Evolutionary conservation across 1,140 invertebrate species (phyloP).

Genomic region (Druon quercuslanigerum): DNA sequence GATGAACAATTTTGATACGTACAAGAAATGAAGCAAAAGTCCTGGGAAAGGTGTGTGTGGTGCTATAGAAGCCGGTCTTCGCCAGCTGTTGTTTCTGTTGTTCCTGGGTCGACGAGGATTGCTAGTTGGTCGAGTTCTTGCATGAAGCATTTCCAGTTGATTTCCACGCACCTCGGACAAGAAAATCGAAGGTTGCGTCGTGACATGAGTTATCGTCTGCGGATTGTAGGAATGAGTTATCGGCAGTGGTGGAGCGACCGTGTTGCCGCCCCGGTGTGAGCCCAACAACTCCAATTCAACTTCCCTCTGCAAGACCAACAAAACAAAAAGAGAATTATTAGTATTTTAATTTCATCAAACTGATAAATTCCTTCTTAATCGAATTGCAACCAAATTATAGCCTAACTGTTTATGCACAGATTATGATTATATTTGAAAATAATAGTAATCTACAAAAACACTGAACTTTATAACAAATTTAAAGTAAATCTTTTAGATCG

Average conservation of each 20-base stretch:
- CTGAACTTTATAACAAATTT: no score
- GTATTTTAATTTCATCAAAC: background rate
- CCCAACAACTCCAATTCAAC: constrained; percentile 68
- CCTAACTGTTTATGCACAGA: no score
- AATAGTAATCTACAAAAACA: no score
- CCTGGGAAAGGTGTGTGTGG: constrained; percentile 80
- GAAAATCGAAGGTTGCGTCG: constrained; percentile 77
- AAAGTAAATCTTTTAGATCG: no score
- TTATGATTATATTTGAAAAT: no score
- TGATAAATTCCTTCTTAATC: no score
- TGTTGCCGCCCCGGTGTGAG: constrained; percentile 64
- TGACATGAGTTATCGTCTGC: constrained; percentile 70
- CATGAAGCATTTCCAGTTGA: constrained; percentile 73
- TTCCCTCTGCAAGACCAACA: constrained; percentile 58
- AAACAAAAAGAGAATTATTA: constrained; percentile 23
- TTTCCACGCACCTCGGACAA: constrained; percentile 74
- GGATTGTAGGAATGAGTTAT: constrained; percentile 73
- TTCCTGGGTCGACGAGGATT: constrained; percentile 70
- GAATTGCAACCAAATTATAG: no score
- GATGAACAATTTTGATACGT: constrained; percentile 66
- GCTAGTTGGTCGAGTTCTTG: constrained; percentile 70
- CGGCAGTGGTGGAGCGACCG: constrained; percentile 67
- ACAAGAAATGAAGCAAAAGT: constrained; percentile 89
- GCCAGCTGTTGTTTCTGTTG: constrained; percentile 73
- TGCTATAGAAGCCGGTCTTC: constrained; percentile 74